Conservation (phyloP, 2,888 invertebrate species). For the Volucella zonaria region DNA sequence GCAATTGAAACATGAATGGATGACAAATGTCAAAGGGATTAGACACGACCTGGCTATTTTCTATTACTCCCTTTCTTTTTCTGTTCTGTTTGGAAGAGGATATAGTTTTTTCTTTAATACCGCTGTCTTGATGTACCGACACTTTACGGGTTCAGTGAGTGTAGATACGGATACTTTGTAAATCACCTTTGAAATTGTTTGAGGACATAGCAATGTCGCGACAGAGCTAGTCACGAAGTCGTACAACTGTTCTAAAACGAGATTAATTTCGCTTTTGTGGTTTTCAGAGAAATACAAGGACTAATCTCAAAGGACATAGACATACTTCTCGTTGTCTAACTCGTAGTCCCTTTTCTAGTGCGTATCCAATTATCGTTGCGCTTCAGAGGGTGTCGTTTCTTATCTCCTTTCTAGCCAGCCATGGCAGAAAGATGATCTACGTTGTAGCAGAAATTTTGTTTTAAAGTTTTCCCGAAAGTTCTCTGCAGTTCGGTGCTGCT, state of each 20-base stretch:
- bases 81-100: constrained; percentile 1
- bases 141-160: constrained; percentile 59
- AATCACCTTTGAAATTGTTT: constrained; percentile 60
- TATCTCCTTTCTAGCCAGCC: constrained; percentile 4
- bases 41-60: constrained; percentile 47
- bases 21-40: constrained; percentile 68
- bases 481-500: constrained; percentile 10
- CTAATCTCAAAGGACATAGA: constrained; percentile 48
- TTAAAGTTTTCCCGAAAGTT: neutral
- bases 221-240: constrained; percentile 47
- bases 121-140: constrained; percentile 1
- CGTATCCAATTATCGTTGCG: neutral
- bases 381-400: neutral
- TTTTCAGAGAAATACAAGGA: constrained; percentile 53
- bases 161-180: constrained; percentile 8
- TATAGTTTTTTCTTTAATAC: constrained; percentile 9
- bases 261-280: constrained; percentile 67
- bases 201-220: constrained; percentile 21
- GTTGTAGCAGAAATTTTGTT: neutral
- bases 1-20: neutral
- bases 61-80: too few relatives aligned
- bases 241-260: constrained; percentile 44
- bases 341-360: neutral
- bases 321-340: constrained; percentile 14
- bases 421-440: constrained; percentile 2